Base-by-base conservation (phyloP, 2,797 vertebrate genomes). In the Valencia hispanica region DNA sequence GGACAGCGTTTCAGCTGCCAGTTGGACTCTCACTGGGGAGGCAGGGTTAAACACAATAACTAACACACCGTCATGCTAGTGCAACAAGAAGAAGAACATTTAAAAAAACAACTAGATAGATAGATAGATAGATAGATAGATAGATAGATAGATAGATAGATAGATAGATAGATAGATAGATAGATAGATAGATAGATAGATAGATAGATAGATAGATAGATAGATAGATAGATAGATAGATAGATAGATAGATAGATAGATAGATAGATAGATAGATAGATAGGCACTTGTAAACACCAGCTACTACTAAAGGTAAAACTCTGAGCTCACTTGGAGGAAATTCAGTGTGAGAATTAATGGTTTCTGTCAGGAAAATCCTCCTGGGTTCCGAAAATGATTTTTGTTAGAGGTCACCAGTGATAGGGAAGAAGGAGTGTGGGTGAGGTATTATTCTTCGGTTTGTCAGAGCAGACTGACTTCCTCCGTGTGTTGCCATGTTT, bases 371-470 rank as follows among this genome's bases (percentile, higher is more conserved):
- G 5, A 68, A 80, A 81, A 86, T 50, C 41, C 84, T 81, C 80
- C 82, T 15, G 79, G 74, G 80, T 59, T 63, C 15, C 34, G 63
- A 2, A 39, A 74, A 65, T 63, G 77, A 12, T 53, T 81, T 89
- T 83, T 82, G 78, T 55, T 79, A 32, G 83, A 84, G 89, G 87
- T 87, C 86, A 87, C 18, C n/a, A 73, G 81, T 79, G 84, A 85
- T 77, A 53, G 48, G 66, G 53, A 77, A 30, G 47, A 48, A 43
- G 12, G 20, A n/a, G 10, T n/a, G 22, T 18, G 53, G 17, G 66
- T 3, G 47, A 41, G 14, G 34, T 84, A 66, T 83, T 65, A 68
- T 48, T 78, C 25, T 61, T 25, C 32, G 53, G 0, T 78, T 79
- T 69, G 74, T 68, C 70, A 68, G 45, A 68, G 20, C 12, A 77